Base-by-base conservation (phyloP, 2,888 invertebrate genomes). In the Cerastoderma edule region DNA sequence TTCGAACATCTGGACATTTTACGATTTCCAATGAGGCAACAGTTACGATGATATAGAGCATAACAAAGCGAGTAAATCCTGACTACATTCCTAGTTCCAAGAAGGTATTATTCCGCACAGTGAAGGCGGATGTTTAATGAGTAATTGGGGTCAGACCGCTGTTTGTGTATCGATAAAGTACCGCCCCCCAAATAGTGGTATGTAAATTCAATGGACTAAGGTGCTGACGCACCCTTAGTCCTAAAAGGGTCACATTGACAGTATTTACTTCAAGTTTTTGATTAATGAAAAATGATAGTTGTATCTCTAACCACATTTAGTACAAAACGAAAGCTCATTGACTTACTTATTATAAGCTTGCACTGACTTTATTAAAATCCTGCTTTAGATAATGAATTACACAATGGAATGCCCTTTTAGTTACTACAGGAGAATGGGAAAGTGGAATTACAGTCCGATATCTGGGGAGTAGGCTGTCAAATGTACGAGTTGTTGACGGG, bases 401-500 rank as follows among this genome's bases (percentile, higher is more conserved):
- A 13, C 22, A n/a, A 19, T 50, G 10, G 13, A n/a, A 19, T 10
- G 22, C 22, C 22, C 27, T 75, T 64, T 39, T 65, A 78, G 78
- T 48, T 78, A 22, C 33, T 78, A 44, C 46, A 57, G 28, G 57
- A 32, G 5, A 53, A 57, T 24, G 54, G 74, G 22, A 53, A 33
- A 16, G 64, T 75, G 24, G 53, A 60, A 27, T 68, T 68, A 24
- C 48, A 69, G 50, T 77, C 76, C 30, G 80, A 80, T 28, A 48
- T 56, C 27, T 80, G 80, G 80, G 80, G 80, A 22, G 72, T 64
- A 32, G 80, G 69, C 19, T 77, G 76, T 63, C 57, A 75, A 32
- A 44, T 74, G 30, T 77, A 50, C 32, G 77, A 80, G 48, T 64
- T 80, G 70, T 16, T 80, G 48, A 64, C 72, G 70, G 80, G 80